Percentiles rank a stretch among this genome's conserved stretches.
Conservation (phyloP, 64 coral and sea anemone genomes). For the Porites australiensis region DNA sequence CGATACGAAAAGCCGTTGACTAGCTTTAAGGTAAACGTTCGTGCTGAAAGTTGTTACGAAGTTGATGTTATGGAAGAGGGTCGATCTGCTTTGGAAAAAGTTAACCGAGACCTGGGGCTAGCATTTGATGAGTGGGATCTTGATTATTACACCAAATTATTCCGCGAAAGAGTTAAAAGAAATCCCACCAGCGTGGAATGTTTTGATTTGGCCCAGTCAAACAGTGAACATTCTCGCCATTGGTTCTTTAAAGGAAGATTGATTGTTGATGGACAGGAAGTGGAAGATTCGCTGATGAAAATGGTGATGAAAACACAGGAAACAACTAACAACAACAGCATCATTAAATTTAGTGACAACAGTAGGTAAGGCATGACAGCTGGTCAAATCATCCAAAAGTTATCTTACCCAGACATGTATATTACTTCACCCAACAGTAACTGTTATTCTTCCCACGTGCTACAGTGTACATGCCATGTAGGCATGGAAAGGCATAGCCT, state of each 20-base stretch:
- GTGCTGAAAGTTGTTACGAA: conserved; percentile 80
- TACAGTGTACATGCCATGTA: too few relatives aligned
- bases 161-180: conserved; percentile 80
- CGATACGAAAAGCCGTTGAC: conserved; percentile 77
- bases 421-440: too few relatives aligned
- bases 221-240: conserved; percentile 97
- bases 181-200: conserved; percentile 98
- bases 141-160: conserved; percentile 92
- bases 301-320: conserved; percentile 96
- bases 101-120: conserved; percentile 87
- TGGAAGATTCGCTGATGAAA: conserved; percentile 82
- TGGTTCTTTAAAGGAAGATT: conserved; percentile 97
- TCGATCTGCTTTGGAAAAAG: conserved; percentile 77
- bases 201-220: conserved; percentile 98
- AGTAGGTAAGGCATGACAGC: conserved; percentile 55
- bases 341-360: conserved; percentile 94
- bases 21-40: conserved; percentile 78
- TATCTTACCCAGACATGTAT: too few relatives aligned
- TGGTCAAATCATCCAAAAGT: neutral
- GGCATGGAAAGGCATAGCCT: too few relatives aligned
- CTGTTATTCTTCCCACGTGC: too few relatives aligned
- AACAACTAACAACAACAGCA: conserved; percentile 87
- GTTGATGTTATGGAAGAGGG: conserved; percentile 76
- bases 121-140: conserved; percentile 98
- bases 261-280: conserved; percentile 82